Base-by-base conservation (phyloP, 30 jellyfish, hydroid and myxozoan species). In the Morbakka virulenta region DNA sequence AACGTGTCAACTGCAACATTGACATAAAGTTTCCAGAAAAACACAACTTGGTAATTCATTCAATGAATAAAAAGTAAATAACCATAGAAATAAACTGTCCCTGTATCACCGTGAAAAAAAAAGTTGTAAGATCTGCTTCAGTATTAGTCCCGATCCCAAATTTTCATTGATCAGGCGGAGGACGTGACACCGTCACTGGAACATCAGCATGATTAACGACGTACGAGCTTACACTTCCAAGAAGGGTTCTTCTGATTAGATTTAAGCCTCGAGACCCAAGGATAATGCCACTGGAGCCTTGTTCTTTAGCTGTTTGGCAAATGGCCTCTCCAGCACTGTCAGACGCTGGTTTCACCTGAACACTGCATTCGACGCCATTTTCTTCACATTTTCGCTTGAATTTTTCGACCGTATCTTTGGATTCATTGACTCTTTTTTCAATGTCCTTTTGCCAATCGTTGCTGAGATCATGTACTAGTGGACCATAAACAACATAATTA, bases 251-350 rank as follows among this genome's bases (percentile, higher is more conserved):
- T 63, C 93, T 36, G 28, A 86, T 33, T 0, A 76, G 24, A 32
- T 69, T 77, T 0, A 86, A 77, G 17, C 96, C 96, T 69, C 96
- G 69, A 25, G 96, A 77, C n/a, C 96, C 96, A 80, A 86, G 69
- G 61, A 86, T 68, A 4, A 86, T 86, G 9, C 87, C 81, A 68
- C 50, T 49, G 4, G 96, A 92, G 50, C 73, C 48, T 6, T 78
- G 65, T 31, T 64, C 87, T 35, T 77, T 70, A 14, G 96, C 96
- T 26, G 73, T 75, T 49, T 78, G 87, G 36, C 91, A 77, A 67
- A 77, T 86, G 0, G 93, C 65, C 49, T 86, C 93, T 31, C 96
- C 96, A 1, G 96, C 86, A 3, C 95, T 89, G 4, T 81, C 86
- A 33, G 76, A 32, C 13, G 84, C 85, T 0, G 72, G 22, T 4